Base-by-base conservation (phyloP, 2,797 vertebrate species). In the Moxostoma hubbsi region DNA sequence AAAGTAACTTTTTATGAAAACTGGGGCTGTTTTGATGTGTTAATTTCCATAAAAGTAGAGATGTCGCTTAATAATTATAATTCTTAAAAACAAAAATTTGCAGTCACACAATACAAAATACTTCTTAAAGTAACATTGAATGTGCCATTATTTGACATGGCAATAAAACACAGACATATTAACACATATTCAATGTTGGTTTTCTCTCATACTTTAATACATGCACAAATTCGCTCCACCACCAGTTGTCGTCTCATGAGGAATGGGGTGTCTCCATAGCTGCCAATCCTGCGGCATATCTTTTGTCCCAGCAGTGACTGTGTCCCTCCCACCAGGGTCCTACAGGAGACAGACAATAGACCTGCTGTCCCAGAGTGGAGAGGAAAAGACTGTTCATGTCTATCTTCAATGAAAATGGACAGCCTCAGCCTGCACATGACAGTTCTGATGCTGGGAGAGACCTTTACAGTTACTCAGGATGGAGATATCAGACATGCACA, bases 201-300 rank as follows among this genome's bases (percentile, higher is more conserved):
- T 58, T 36, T 72, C 49, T 79, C 36, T 36, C 77, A 59, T 45
- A 79, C 77, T 79, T 79, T 79, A 9, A 73, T 51, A 73, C 16
- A 13, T 53, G 58, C 62, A 70, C 85, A 72, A 81, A 87, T 84
- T 91, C 92, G 90, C 89, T 90, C 80, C 87, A 79, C 88, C 86
- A 80, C 88, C 86, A 86, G 88, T 91, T 89, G 87, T 86, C 82
- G 83, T 88, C 89, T 90, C 84, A 83, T 74, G 81, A 75, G 83
- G 73, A 86, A 92, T 87, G 86, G 89, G 88, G 90, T 88, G 85
- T 88, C 84, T 83, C 82, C 50, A 85, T 51, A 83, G 86, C 88
- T 90, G 88, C 90, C 90, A 89, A 87, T 89, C 86, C 81, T 83
- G 85, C 87, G 88, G 92, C 89, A 86, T 83, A 85, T 90, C 91